Base-by-base conservation (phyloP, 2,888 invertebrate species). In the Empis livida region DNA sequence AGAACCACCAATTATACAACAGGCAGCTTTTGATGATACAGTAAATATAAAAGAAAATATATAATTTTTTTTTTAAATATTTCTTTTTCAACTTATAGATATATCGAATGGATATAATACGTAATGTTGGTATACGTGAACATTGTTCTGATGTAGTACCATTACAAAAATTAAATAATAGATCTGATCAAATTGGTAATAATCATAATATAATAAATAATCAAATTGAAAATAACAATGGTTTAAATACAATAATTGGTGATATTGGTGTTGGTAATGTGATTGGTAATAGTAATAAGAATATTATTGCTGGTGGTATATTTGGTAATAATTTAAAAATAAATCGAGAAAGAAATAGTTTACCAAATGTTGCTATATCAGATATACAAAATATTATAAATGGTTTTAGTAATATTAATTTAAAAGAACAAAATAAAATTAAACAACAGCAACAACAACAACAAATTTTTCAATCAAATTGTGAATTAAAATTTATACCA, bases 1-100 rank as follows among this genome's bases (percentile, higher is more conserved):
- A 47, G 82, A 84, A 60, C 84, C 89, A 20, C 90, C 90, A 4
- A 72, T 86, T 55, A 72, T 90, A 45, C 90, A 91, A 63, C 88
- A 89, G 66, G 89, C 89, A 41, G 83, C 88, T 39, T 88, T 91
- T 70, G 89, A 89, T 67, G 84, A 86, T 65, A 77, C 79, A 56
- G 67, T 68, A 62, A 65, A n/a, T n/a, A 37, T 11, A 37, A 37
- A 38, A 43, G 23, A 20, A 20, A 5, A 20, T 20, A 20, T 20
- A 20, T 20, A 5, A 20, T 20, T 14, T 32, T 20, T 42, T 42
- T 38, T 30, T 9, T 20, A 20, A 5, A 20, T 5, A 20, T 20
- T 5, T 20, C n/a, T n/a, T n/a, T n/a, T n/a, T n/a, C n/a, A n/a
- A n/a, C n/a, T 49, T 51, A 10, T 44, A 65, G 68, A 57, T 68